These are phyloP conservation scores for Diachasma alloeum DNA, from an alignment of 1,140 invertebrate species.

Conservation along the genomic window DNA sequence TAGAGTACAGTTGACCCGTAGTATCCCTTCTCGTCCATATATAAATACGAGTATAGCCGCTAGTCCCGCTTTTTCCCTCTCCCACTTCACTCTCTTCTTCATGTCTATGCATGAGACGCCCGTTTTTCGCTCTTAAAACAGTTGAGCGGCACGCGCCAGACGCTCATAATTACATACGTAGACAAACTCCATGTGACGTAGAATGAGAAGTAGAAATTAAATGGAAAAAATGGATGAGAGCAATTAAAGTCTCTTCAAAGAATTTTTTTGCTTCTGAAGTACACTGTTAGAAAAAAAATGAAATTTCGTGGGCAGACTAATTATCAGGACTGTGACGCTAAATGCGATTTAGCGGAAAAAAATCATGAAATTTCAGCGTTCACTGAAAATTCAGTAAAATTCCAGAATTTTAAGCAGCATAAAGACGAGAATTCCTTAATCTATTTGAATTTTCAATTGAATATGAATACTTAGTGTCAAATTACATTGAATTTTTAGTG, in stretches of 20 bases:
- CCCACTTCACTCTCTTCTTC: background rate
- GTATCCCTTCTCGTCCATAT: background rate
- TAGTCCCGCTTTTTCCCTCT: background rate
- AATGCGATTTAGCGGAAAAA: too few relatives aligned
- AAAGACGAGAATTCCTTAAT: too few relatives aligned
- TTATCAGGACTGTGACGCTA: too few relatives aligned
- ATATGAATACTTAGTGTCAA: too few relatives aligned
- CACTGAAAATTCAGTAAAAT: too few relatives aligned
- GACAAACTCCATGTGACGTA: background rate
- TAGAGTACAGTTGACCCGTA: background rate
- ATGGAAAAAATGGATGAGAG: background rate
- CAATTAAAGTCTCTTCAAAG: background rate
- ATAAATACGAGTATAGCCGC: background rate
- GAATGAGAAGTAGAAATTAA: background rate
- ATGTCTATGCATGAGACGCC: background rate
- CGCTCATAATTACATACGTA: background rate
- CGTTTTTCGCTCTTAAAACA: background rate
- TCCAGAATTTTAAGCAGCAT: too few relatives aligned
- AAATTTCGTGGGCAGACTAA: too few relatives aligned
- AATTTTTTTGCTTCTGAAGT: too few relatives aligned
- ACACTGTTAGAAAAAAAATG: too few relatives aligned
- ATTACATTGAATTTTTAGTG: too few relatives aligned
- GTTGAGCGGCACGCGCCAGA: slow-evolving; percentile 16
- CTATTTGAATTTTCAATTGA: too few relatives aligned
- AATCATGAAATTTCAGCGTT: too few relatives aligned